Conservation (phyloP, 2,797 vertebrate species). For the Margarornis squamiger region DNA sequence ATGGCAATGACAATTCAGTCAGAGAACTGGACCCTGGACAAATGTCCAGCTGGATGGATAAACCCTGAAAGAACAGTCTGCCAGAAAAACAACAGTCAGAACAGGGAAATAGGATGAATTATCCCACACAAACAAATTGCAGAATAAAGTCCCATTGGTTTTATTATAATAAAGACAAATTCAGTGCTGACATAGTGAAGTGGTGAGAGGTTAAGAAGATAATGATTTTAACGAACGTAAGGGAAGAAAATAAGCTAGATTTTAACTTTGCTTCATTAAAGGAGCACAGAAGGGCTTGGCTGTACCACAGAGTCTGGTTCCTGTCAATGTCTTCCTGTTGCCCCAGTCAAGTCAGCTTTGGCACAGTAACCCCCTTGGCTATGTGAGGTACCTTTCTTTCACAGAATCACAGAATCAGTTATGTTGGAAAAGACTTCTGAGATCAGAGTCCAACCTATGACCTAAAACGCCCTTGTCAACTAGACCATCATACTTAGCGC, state of each 20-base stretch:
- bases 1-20: background rate
- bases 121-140: background rate
- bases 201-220: background rate
- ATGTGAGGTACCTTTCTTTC: background rate
- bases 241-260: background rate
- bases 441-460: background rate
- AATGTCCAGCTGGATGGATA: slow-evolving; percentile 13
- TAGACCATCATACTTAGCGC: background rate
- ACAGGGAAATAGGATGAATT: background rate
- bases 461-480: background rate
- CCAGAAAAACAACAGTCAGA: background rate
- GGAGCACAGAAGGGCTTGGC: background rate
- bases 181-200: background rate
- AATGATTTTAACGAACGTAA: background rate
- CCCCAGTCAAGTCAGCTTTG: background rate
- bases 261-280: background rate
- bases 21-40: background rate
- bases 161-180: background rate
- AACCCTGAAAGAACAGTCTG: background rate
- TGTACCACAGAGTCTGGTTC: background rate
- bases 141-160: background rate
- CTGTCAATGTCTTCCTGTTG: background rate
- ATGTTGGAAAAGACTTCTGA: background rate
- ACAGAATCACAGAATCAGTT: background rate
- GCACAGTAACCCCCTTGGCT: background rate